phyloP scores from a whole-genome alignment of 2,797 vertebrate species.

The Oryzias dopingdopingensis region DNA sequence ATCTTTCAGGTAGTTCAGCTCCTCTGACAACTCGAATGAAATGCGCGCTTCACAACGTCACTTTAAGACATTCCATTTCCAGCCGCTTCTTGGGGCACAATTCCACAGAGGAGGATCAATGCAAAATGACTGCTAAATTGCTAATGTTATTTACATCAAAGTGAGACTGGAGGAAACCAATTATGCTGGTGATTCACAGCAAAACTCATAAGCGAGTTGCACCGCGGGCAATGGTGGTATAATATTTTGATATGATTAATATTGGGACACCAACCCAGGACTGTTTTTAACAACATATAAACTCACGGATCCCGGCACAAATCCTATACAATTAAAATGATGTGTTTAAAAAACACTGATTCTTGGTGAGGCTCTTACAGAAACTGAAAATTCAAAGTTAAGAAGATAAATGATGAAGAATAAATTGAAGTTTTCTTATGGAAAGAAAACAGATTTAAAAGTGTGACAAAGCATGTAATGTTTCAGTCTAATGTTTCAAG shows the following conservation, averaged over 20 bases:
- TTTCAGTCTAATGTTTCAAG: conserved; percentile 31
- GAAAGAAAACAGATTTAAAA: conserved; percentile 14
- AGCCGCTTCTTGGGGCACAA: conserved; percentile 60
- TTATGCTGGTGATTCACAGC: conserved; percentile 65
- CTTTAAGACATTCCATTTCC: conserved; percentile 69
- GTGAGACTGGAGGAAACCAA: conserved; percentile 69
- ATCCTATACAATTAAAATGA: not conserved
- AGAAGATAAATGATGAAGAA: conserved; percentile 12
- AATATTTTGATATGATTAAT: conserved; percentile 49
- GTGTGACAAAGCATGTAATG: conserved; percentile 19
- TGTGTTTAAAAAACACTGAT: not conserved
- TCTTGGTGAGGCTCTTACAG: conserved; percentile 6
- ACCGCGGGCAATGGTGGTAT: conserved; percentile 39
- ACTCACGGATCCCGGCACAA: conserved; percentile 4
- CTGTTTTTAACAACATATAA: conserved; percentile 19
- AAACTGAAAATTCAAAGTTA: not conserved
- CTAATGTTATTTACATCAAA: conserved; percentile 77
- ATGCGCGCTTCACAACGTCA: conserved; percentile 54
- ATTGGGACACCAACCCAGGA: conserved; percentile 24
- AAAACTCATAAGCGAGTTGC: conserved; percentile 59
- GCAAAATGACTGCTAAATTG: conserved; percentile 69
- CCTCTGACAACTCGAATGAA: conserved; percentile 60
- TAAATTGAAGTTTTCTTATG: conserved; percentile 21
- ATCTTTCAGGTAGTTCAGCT: conserved; percentile 55
- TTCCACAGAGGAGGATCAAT: conserved; percentile 66